phyloP scores from a whole-genome alignment of 2,797 vertebrate genomes.

The Pseudotriccus pelzelni region DNA sequence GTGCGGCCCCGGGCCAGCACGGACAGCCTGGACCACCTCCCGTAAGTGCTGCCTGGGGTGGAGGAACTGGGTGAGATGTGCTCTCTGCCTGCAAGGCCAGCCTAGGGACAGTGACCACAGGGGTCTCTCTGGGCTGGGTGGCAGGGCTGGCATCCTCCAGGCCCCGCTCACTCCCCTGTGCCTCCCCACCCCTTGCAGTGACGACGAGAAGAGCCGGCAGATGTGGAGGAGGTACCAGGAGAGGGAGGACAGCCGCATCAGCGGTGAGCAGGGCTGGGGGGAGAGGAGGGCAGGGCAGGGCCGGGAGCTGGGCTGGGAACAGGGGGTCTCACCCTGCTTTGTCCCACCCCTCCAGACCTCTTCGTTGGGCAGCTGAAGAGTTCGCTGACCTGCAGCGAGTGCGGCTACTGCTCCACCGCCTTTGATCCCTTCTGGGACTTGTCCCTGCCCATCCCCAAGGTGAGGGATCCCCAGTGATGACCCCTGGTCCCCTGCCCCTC shows the following conservation, averaged over 20 bases:
- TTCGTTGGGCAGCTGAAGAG: slow-evolving; percentile 97
- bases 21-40: slow-evolving; percentile 88
- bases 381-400: slow-evolving; percentile 89
- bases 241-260: slow-evolving; percentile 93
- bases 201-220: slow-evolving; percentile 88
- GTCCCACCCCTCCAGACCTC: slow-evolving; percentile 79
- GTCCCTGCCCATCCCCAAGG: slow-evolving; percentile 92
- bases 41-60: slow-evolving; percentile 77
- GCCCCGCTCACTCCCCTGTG: background rate
- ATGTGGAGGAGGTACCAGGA: slow-evolving; percentile 95
- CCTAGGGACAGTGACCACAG: rapidly evolving
- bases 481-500: rapidly evolving
- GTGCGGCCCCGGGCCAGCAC: slow-evolving; percentile 73
- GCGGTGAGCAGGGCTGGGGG: slow-evolving; percentile 79
- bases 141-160: rapidly evolving
- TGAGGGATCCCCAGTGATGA: background rate
- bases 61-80: rapidly evolving
- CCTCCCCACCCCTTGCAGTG: slow-evolving; percentile 74
- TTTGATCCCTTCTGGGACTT: slow-evolving; percentile 98
- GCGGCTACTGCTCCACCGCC: slow-evolving; percentile 91
- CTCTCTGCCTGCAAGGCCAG: background rate
- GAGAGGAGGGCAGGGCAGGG: background rate
- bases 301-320: rapidly evolving
- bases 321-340: background rate
- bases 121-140: background rate